These are phyloP conservation scores for Petrolisthes manimaculis DNA, from an alignment of 2,888 invertebrate genomes.

Conservation along the genomic window DNA sequence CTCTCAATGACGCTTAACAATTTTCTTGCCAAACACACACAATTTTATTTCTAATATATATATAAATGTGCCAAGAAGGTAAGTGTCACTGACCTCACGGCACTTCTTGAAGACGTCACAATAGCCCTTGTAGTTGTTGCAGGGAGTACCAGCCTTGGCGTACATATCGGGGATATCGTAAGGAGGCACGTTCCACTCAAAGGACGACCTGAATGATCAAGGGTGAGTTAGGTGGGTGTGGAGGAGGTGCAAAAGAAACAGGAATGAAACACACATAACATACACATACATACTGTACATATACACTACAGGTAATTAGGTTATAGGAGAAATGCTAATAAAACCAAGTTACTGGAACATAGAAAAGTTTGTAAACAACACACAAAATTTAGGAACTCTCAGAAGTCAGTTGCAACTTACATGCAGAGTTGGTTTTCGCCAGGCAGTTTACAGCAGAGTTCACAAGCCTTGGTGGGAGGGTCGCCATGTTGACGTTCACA, in stretches of 20 bases:
- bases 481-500: slow-evolving; percentile 85
- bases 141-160: slow-evolving; percentile 93
- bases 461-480: slow-evolving; percentile 87
- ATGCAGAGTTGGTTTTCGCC: slow-evolving; percentile 85
- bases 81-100: slow-evolving; percentile 76
- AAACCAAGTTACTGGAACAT: too few species aligned
- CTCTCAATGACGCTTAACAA: too few species aligned
- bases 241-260: neutral
- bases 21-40: too few species aligned
- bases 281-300: too few species aligned
- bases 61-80: neutral
- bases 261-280: too few species aligned
- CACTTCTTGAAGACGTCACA: slow-evolving; percentile 83
- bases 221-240: neutral
- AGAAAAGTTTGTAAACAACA: too few species aligned
- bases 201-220: slow-evolving; percentile 78
- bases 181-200: slow-evolving; percentile 89
- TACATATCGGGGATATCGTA: slow-evolving; percentile 94
- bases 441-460: slow-evolving; percentile 90
- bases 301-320: too few species aligned
- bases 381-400: too few species aligned
- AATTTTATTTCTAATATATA: too few species aligned
- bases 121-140: slow-evolving; percentile 91
- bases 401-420: slow-evolving; percentile 69
- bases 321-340: too few species aligned